A percentile compares a stretch with the other conserved stretches of the same genome.
Conservation (phyloP, 2,888 invertebrate genomes). For the Ommatoiulus sabulosus region DNA sequence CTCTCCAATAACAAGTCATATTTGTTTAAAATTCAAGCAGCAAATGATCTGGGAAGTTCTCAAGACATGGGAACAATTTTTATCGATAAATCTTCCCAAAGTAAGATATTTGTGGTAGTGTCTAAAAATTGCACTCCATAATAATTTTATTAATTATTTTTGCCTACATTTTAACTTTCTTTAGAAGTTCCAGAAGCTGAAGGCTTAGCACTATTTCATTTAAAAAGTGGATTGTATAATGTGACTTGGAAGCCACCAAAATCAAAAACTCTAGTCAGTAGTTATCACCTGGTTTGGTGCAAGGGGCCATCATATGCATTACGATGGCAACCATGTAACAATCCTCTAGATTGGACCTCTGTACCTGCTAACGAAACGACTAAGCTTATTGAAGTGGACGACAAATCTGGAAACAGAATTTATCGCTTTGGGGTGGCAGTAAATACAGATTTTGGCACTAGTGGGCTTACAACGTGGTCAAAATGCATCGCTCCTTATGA, state of each 20-base stretch:
- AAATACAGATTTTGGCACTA: background rate
- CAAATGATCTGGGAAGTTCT: background rate
- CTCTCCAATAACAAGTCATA: background rate
- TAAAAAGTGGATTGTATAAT: background rate
- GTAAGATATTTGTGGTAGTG: constrained; percentile 25
- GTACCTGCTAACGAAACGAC: background rate
- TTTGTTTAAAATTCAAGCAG: constrained; percentile 13
- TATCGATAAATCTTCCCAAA: background rate
- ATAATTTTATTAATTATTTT: background rate
- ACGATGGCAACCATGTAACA: background rate
- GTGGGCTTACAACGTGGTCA: background rate
- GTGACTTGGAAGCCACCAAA: constrained; percentile 22
- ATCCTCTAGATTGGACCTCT: background rate
- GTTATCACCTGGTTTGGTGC: constrained; percentile 6
- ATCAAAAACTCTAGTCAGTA: background rate
- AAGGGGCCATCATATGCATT: background rate
- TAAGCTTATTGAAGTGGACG: background rate
- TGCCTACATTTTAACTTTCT: background rate
- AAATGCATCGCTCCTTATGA: background rate
- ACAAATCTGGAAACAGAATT: background rate
- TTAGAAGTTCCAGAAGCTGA: background rate
- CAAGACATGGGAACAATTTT: background rate
- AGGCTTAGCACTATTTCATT: background rate
- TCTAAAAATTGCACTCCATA: too few species aligned
- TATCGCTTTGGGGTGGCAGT: constrained; percentile 2